phyloP scores from a whole-genome alignment of 92 coral and sea anemone species.

The Nematostella vectensis region DNA sequence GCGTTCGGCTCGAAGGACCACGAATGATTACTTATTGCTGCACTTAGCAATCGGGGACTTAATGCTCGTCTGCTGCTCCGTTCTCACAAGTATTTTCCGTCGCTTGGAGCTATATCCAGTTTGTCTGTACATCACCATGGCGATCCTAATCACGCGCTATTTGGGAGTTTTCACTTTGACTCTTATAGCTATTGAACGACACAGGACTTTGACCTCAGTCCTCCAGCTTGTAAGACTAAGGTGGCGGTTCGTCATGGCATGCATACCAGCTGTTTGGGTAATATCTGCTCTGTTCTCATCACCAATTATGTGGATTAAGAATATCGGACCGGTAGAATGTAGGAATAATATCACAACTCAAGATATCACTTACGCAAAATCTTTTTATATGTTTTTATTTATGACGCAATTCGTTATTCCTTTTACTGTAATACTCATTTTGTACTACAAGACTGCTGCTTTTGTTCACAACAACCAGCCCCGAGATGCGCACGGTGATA shows the following conservation, averaged over 20 bases:
- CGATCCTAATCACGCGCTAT: not conserved
- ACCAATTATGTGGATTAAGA: not conserved
- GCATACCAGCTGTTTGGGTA: not conserved
- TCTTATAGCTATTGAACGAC: not conserved
- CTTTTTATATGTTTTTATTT: not conserved
- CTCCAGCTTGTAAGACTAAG: not conserved
- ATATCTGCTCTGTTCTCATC: not conserved
- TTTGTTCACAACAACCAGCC: not conserved
- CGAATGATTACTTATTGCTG: not conserved
- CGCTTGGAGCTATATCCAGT: not conserved
- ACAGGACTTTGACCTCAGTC: not conserved
- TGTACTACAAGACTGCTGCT: not conserved
- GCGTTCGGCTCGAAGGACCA: not conserved
- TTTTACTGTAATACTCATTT: not conserved
- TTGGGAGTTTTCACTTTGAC: not conserved
- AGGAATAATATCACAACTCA: not conserved
- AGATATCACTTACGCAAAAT: not conserved
- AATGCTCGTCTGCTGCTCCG: not conserved
- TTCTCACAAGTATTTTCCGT: not conserved
- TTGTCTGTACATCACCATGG: not conserved
- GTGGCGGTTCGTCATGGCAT: not conserved
- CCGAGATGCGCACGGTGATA: not conserved
- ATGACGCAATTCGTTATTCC: constrained; percentile 1
- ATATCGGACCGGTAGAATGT: constrained; percentile 2
- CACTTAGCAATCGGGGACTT: not conserved